Conservation (phyloP, 2,113 vertebrate species). For the Callocephalon fimbriatum region DNA sequence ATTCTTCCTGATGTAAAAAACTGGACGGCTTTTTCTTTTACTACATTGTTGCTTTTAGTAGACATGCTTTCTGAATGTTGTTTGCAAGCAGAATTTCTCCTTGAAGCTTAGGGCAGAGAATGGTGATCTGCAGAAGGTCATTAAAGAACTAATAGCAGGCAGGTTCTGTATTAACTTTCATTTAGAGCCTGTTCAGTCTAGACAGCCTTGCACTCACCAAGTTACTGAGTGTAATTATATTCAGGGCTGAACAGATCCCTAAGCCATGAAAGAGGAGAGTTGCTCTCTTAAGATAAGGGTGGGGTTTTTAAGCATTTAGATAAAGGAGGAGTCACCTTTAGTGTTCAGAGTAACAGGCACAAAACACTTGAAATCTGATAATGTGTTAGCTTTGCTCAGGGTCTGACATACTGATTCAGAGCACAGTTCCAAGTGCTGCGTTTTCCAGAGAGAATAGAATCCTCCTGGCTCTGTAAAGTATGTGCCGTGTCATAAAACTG, state of each 20-base stretch:
- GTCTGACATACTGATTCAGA: background rate
- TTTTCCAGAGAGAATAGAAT: constrained; percentile 18
- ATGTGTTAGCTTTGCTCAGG: background rate
- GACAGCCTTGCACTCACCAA: background rate
- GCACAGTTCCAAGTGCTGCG: background rate
- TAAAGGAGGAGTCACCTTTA: background rate
- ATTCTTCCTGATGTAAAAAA: background rate
- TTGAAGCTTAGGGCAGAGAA: background rate
- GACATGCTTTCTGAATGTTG: background rate
- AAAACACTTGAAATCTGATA: background rate
- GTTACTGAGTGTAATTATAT: background rate
- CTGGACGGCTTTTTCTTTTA: background rate
- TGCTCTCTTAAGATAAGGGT: background rate
- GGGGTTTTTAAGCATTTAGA: background rate
- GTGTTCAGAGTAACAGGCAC: background rate
- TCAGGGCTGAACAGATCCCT: background rate
- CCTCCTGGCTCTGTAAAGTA: constrained; percentile 30
- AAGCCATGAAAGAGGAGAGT: background rate
- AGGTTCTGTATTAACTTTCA: background rate
- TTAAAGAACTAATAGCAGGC: background rate
- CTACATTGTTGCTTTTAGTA: background rate
- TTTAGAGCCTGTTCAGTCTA: background rate
- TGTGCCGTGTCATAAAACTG: constrained; percentile 50
- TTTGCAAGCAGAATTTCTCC: background rate
- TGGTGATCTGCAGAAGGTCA: background rate